A percentile compares a stretch with the other conserved stretches of the same genome.
Conservation (phyloP, 1,140 invertebrate genomes). For the Amyelois transitella region DNA sequence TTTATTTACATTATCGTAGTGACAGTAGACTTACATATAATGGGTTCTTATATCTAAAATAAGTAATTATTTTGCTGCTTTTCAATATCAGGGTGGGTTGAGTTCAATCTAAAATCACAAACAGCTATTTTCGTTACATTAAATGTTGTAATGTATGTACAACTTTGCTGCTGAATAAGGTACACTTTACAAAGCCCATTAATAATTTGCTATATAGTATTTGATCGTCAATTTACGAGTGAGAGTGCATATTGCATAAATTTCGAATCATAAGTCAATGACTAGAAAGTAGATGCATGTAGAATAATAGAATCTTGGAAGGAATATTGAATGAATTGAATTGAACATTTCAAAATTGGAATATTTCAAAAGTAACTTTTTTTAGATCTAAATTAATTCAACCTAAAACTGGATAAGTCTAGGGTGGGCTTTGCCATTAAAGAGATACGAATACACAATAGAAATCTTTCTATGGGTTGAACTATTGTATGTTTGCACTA, state of each 20-base stretch:
- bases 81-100: constrained; percentile 50
- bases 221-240: background rate
- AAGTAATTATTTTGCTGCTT: constrained; percentile 25
- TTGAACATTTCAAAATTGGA: no score
- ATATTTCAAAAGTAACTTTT: no score
- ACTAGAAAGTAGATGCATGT: constrained; percentile 22
- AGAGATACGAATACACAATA: no score
- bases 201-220: background rate
- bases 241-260: background rate
- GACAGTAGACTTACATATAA: constrained; percentile 32
- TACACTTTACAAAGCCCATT: background rate
- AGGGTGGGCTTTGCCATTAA: no score
- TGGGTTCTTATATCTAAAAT: constrained; percentile 17
- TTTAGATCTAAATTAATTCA: no score
- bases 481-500: no score
- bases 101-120: constrained; percentile 49
- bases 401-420: no score
- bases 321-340: no score
- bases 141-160: constrained; percentile 7
- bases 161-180: constrained; percentile 18
- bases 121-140: constrained; percentile 27
- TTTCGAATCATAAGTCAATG: constrained; percentile 13
- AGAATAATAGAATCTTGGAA: background rate
- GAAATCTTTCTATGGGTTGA: no score
- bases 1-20: constrained; percentile 56